phyloP scores from a whole-genome alignment of 2,888 invertebrate genomes.

The Eupeodes latifasciatus region DNA sequence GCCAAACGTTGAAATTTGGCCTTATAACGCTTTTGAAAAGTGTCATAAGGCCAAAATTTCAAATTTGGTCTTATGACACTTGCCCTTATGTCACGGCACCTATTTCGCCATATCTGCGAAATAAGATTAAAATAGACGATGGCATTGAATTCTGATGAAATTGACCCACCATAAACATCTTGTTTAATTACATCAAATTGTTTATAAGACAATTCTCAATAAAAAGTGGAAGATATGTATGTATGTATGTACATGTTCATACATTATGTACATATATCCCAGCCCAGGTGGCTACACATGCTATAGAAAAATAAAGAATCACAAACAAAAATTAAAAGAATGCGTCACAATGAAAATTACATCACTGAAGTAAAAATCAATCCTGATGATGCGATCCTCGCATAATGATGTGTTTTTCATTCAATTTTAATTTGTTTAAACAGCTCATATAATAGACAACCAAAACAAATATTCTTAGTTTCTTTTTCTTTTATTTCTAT shows the following conservation, averaged over 20 bases:
- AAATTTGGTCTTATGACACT: too few species aligned
- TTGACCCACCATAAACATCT: neutral
- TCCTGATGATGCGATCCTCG: constrained; percentile 18
- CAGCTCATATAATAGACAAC: neutral
- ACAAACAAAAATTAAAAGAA: constrained; percentile 3
- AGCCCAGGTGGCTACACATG: constrained; percentile 38
- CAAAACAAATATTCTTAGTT: neutral
- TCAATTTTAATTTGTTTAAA: constrained; percentile 1
- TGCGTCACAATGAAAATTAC: constrained; percentile 37
- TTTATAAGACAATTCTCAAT: constrained; percentile 7
- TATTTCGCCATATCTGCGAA: neutral
- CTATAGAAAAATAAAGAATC: neutral
- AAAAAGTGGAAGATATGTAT: neutral
- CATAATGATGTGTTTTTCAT: neutral
- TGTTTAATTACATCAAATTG: neutral
- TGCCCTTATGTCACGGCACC: too few species aligned
- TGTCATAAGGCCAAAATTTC: too few species aligned
- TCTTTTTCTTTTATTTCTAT: neutral
- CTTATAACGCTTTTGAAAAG: too few species aligned
- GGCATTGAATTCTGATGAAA: neutral
- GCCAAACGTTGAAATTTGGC: too few species aligned
- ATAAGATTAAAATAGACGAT: neutral
- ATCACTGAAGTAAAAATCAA: constrained; percentile 18
- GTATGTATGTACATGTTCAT: neutral
- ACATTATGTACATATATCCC: constrained; percentile 24